Evolutionary conservation across 53 echinoderm and acorn worm genomes (phyloP).

Genomic region (Crossaster papposus): DNA sequence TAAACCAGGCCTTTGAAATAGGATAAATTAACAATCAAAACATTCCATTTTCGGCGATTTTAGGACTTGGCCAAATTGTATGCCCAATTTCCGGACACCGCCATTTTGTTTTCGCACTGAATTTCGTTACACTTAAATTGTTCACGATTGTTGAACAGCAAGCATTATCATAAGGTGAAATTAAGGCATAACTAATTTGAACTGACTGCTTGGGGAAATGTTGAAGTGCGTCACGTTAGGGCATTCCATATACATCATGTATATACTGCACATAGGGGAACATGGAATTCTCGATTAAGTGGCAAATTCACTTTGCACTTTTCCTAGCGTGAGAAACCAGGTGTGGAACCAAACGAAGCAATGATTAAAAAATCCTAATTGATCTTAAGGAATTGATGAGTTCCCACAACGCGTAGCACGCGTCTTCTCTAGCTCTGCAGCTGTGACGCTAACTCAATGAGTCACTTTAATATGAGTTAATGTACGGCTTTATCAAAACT

Average conservation of each 20-base stretch:
- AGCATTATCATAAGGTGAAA: too few relatives aligned
- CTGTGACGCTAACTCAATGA: neutral
- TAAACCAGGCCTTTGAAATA: too few relatives aligned
- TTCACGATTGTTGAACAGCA: too few relatives aligned
- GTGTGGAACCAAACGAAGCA: neutral
- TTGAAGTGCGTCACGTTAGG: too few relatives aligned
- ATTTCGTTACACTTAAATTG: too few relatives aligned
- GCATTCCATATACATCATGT: neutral
- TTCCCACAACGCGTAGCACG: neutral
- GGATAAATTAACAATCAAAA: too few relatives aligned
- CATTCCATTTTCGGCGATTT: too few relatives aligned
- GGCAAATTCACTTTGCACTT: neutral
- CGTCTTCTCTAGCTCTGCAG: neutral
- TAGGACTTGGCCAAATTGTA: too few relatives aligned
- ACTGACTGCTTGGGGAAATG: too few relatives aligned
- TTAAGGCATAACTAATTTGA: too few relatives aligned
- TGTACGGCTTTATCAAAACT: neutral
- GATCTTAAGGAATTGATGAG: slow-evolving; percentile 16
- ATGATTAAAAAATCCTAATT: slow-evolving; percentile 44
- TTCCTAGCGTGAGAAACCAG: neutral
- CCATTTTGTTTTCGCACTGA: too few relatives aligned
- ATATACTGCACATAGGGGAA: neutral
- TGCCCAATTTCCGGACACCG: too few relatives aligned
- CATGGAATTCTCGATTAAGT: neutral
- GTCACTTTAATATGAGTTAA: neutral